Percentiles rank a stretch among this genome's conserved stretches.
These are phyloP conservation scores for Andrena hattorfiana DNA, from an alignment of 2,888 invertebrate genomes.

Conservation along the genomic window DNA sequence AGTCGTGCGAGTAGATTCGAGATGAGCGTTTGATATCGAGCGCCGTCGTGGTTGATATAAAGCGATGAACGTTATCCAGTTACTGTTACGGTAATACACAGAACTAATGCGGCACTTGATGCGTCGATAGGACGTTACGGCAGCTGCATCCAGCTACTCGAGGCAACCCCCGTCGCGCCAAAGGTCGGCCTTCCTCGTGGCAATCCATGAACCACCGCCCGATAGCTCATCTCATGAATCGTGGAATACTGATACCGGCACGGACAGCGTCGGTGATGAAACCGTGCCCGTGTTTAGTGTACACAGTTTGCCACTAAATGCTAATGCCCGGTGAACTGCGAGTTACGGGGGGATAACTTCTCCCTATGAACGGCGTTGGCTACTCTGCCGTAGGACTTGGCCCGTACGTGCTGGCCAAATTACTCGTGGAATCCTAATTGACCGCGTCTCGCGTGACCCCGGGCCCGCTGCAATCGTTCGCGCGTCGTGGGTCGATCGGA, in stretches of 20 bases:
- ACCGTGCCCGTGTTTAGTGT: slow-evolving; percentile 56
- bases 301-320: slow-evolving; percentile 72
- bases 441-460: slow-evolving; percentile 15
- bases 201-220: slow-evolving; percentile 42
- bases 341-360: slow-evolving; percentile 58
- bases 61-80: not conserved
- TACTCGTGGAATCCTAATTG: slow-evolving; percentile 28
- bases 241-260: slow-evolving; percentile 34
- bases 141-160: slow-evolving; percentile 19
- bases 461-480: slow-evolving; percentile 31
- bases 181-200: slow-evolving; percentile 44
- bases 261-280: slow-evolving; percentile 47
- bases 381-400: slow-evolving; percentile 27
- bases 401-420: slow-evolving; percentile 3
- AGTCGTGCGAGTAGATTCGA: not conserved
- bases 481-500: not conserved
- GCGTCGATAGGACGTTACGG: slow-evolving; percentile 11
- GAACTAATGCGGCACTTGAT: slow-evolving; percentile 33
- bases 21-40: not conserved
- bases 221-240: slow-evolving; percentile 56
- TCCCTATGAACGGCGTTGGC: slow-evolving; percentile 38
- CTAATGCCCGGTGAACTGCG: slow-evolving; percentile 66
- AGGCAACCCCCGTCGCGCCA: slow-evolving; percentile 10
- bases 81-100: slow-evolving; percentile 30
- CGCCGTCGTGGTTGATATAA: not conserved